Evolutionary conservation across 1,140 invertebrate species (phyloP), one percentile per base, ranked within the genome.

Genomic region (Eupristina koningsbergeri): DNA sequence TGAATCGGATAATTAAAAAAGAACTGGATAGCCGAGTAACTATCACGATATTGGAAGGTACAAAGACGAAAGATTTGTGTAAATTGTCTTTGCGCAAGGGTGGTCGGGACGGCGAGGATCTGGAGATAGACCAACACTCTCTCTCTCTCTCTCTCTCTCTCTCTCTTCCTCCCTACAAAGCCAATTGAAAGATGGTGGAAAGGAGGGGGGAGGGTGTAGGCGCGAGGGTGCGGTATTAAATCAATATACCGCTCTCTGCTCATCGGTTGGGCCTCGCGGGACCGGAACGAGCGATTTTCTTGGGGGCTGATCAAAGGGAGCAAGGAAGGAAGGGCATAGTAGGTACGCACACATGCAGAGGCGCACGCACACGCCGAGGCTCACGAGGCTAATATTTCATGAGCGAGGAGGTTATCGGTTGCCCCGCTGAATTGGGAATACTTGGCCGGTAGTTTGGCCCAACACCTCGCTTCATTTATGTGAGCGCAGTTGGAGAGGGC

Each of bases 361-460:
- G 26, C 13, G 22, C 26, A 58, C 22, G 31, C n/a, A 2, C 81
- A 80, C 73, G 79, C 13, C 1, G 29, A 15, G 29, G 26, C 13
- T 58, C 26, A 58, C 22, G 31, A 76, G 78, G 83, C 86, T 89
- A 88, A 89, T 89, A 89, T 90, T 90, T 89, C 87, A 90, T 88
- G 86, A 87, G 86, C 64, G n/a, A 26, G 29, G 53, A 17, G 73
- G 31, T 61, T 74, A 81, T 50, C 74, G 74, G 22, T 73, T 45
- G 61, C 34, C 63, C 61, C 77, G 58, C 22, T 31, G 34, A 47
- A 19, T 47, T 81, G 53, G 39, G 50, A 69, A 81, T 45, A 74
- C 75, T 29, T 26, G 75, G 26, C 31, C 81, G 45, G 31, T 53
- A 67, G 45, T 63, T 36, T 39, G 45, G 45, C 45, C 74, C 80